phyloP scores from a whole-genome alignment of 2,113 vertebrate genomes.

The Thryonomys swinderianus region DNA sequence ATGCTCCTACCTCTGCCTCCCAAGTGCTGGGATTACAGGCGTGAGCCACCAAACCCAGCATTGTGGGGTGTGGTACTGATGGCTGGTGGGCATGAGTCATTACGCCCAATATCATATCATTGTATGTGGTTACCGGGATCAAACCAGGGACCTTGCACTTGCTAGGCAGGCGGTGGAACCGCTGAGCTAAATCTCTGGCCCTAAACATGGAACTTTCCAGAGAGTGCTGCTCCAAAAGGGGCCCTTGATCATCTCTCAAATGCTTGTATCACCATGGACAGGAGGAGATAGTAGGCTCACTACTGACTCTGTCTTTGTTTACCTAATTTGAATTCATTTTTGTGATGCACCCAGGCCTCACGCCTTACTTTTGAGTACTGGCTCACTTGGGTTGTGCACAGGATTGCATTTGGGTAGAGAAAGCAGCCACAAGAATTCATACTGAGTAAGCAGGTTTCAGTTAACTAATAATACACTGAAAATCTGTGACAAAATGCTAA shows the following conservation, averaged over 20 bases:
- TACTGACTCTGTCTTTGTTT: background rate
- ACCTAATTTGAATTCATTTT: background rate
- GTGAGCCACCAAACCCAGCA: too few species aligned
- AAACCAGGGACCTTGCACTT: too few species aligned
- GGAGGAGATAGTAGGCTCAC: background rate
- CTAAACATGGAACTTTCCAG: background rate
- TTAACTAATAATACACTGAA: background rate
- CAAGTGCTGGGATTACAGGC: too few species aligned
- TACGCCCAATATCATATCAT: too few species aligned
- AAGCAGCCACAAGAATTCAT: background rate
- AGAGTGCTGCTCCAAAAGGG: background rate
- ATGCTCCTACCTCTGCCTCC: too few species aligned
- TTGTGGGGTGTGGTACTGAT: too few species aligned
- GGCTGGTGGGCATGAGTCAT: too few species aligned
- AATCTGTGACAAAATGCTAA: background rate
- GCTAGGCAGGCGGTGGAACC: too few species aligned
- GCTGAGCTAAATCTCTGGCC: too few species aligned
- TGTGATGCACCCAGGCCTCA: background rate
- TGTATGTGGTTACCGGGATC: too few species aligned
- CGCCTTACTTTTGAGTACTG: background rate
- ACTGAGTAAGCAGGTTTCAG: background rate
- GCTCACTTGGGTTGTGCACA: background rate
- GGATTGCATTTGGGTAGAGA: background rate
- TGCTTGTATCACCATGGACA: background rate
- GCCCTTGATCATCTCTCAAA: background rate